Base-by-base conservation (phyloP, 2,113 vertebrate genomes). In the Melanotaenia duboulayi region DNA sequence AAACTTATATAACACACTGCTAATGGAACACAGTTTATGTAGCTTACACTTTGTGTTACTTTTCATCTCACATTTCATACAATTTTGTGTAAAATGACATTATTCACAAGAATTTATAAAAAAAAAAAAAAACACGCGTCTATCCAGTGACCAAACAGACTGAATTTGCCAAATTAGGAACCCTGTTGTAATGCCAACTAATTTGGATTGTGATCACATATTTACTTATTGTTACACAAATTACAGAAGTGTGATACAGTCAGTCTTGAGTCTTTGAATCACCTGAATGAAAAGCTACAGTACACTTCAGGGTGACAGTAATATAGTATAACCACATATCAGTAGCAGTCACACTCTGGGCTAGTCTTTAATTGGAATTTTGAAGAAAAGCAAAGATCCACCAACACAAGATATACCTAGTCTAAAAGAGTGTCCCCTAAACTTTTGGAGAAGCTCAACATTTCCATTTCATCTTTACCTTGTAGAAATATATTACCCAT, bases 91-190 rank as follows among this genome's bases (percentile, higher is more conserved):
- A 91, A 92, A 91, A 93, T 90, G 81, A 90, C 85, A 86, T 83
- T 87, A 91, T 94, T 92, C 86, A 94, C 91, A 92, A 87, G 88
- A 48, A 86, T 85, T 86, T 84, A 87, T 91, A 46, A 89, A 90
- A 93, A n/a, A n/a, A n/a, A n/a, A n/a, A n/a, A n/a, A n/a, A n/a
- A 92, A 85, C 74, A 82, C 85, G 74, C 78, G 78, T 89, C 92
- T 90, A 91, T 81, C 89, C 78, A 85, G 75, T 90, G 89, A 91
- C 80, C 85, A 89, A 88, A 90, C 82, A 74, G 83, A 89, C 80
- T 89, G 68, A 83, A 91, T 81, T 76, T 89, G 62, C 87, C 79
- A 80, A 92, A 90, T 86, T 83, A 65, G 79, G 88, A 80, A 78
- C 82, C 86, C 83, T 89, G 89, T 90, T 71, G 82, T 74, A 78